These are phyloP conservation scores for Cybosia mesomella DNA, from an alignment of 2,888 invertebrate genomes.

Conservation along the genomic window DNA sequence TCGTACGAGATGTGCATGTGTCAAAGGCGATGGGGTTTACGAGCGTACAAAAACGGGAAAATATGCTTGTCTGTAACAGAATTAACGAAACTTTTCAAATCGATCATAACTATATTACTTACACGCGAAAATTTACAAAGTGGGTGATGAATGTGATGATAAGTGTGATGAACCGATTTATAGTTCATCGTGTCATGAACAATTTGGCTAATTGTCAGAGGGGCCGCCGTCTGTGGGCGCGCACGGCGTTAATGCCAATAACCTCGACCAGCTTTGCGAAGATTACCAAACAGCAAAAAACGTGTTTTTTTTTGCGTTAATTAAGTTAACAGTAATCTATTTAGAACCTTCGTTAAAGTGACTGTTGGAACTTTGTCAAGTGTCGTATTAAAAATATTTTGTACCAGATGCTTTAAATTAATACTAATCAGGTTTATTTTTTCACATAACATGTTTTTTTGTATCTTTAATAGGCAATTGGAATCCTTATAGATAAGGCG, in stretches of 20 bases:
- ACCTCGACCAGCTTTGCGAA: slow-evolving; percentile 33
- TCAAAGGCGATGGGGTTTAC: neutral
- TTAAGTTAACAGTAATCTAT: neutral
- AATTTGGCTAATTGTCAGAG: slow-evolving; percentile 30
- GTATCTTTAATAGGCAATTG: too few relatives aligned
- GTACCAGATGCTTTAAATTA: too few relatives aligned
- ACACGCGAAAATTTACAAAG: neutral
- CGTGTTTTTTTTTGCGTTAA: neutral
- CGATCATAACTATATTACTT: neutral
- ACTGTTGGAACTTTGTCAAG: neutral
- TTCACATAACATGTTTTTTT: too few relatives aligned
- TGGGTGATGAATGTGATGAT: neutral
- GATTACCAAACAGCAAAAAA: slow-evolving; percentile 23
- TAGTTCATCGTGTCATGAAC: slow-evolving; percentile 13
- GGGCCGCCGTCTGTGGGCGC: slow-evolving; percentile 39
- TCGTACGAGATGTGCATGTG: neutral
- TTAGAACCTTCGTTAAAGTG: neutral
- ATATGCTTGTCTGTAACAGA: neutral
- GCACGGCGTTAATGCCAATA: slow-evolving; percentile 41
- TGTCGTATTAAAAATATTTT: too few relatives aligned
- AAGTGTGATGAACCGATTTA: neutral
- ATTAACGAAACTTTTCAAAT: neutral
- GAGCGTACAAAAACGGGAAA: neutral
- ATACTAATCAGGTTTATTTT: too few relatives aligned
- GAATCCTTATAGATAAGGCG: too few relatives aligned